Percentiles rank a stretch among this genome's conserved stretches.
Evolutionary conservation across 2,797 vertebrate species (phyloP).

Genomic region (Carduelis carduelis): DNA sequence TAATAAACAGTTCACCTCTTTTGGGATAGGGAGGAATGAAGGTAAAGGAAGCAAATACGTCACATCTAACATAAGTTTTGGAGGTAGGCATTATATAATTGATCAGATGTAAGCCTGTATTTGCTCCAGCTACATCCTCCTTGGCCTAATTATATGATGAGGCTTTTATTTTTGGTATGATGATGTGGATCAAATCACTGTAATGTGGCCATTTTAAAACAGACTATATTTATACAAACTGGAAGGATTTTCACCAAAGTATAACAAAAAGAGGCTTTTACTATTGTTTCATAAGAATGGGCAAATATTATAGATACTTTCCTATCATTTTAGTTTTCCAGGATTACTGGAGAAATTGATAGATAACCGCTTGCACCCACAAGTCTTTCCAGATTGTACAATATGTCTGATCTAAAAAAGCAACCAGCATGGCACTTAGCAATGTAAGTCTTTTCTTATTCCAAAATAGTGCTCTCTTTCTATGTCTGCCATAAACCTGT

Average conservation of each 20-base stretch:
- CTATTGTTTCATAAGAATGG: background rate
- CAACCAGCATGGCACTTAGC: background rate
- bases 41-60: background rate
- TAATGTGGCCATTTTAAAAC: background rate
- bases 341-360: background rate
- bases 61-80: background rate
- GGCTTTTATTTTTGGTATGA: background rate
- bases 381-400: background rate
- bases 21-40: background rate
- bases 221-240: background rate
- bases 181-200: background rate
- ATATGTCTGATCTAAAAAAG: background rate
- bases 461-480: background rate
- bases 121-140: background rate
- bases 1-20: background rate
- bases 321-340: background rate
- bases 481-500: background rate
- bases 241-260: background rate
- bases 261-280: background rate
- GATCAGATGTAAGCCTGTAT: background rate
- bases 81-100: background rate
- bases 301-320: background rate
- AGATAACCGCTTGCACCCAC: background rate
- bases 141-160: background rate
- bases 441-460: background rate